Evolutionary conservation across 2,888 invertebrate species (phyloP).

Genomic region (Agonopterix heracliana): DNA sequence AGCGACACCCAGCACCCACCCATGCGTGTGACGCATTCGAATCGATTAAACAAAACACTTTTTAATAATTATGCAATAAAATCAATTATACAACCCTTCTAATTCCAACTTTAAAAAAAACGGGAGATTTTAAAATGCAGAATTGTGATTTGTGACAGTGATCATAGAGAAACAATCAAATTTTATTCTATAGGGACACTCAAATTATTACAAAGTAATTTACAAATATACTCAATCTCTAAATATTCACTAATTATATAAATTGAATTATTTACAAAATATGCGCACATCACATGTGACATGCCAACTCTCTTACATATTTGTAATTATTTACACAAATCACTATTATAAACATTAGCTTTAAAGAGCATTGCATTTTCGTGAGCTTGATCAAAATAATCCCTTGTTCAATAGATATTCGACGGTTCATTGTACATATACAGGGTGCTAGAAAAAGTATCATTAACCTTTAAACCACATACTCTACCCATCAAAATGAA

Average conservation of each 20-base stretch:
- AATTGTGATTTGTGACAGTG: constrained; percentile 72
- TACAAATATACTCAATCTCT: constrained; percentile 70
- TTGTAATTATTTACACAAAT: constrained; percentile 69
- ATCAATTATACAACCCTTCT: constrained; percentile 54
- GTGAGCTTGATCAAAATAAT: constrained; percentile 69
- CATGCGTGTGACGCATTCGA: constrained; percentile 49
- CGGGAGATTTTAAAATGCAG: constrained; percentile 56
- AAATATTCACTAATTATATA: constrained; percentile 63
- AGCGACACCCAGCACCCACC: constrained; percentile 45
- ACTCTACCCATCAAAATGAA: too few relatives aligned
- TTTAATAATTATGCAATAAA: constrained; percentile 55
- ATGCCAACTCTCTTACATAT: constrained; percentile 56
- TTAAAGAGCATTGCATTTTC: constrained; percentile 67
- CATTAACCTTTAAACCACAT: too few relatives aligned
- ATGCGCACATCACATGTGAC: constrained; percentile 55
- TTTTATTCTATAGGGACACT: constrained; percentile 63
- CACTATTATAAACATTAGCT: constrained; percentile 67
- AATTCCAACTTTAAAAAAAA: constrained; percentile 53
- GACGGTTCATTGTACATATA: constrained; percentile 23
- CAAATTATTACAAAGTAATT: constrained; percentile 66
- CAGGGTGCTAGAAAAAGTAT: too few relatives aligned
- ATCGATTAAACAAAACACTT: constrained; percentile 39
- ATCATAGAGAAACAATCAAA: constrained; percentile 59
- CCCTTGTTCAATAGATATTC: constrained; percentile 55
- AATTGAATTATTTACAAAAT: constrained; percentile 71